These are phyloP conservation scores for Spea bombifrons DNA, from an alignment of 2,113 vertebrate species.

Conservation along the genomic window DNA sequence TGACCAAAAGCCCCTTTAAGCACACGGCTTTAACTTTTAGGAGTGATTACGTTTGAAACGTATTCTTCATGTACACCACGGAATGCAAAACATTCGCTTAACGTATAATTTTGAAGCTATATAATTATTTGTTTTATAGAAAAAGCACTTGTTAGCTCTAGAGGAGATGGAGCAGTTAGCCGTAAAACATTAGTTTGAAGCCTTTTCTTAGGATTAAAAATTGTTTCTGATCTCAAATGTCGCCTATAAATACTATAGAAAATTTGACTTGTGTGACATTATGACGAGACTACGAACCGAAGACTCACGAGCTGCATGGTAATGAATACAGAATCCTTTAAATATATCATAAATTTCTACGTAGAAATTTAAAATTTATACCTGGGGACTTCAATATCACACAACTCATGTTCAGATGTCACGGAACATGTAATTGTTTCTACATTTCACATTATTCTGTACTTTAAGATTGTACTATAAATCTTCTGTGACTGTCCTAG, in stretches of 20 bases:
- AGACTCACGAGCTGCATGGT: constrained; percentile 62
- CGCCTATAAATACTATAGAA: constrained; percentile 55
- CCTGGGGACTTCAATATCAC: constrained; percentile 62
- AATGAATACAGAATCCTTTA: constrained; percentile 63
- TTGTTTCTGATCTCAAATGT: constrained; percentile 63
- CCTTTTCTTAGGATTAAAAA: constrained; percentile 59
- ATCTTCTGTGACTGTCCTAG: constrained; percentile 63
- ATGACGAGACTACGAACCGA: constrained; percentile 58
- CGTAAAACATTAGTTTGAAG: constrained; percentile 55
- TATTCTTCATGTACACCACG: not conserved
- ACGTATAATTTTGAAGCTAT: not conserved
- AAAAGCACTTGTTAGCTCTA: constrained; percentile 14
- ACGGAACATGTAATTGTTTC: constrained; percentile 71
- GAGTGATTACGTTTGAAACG: no score
- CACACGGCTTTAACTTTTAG: no score
- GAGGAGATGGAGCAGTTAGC: constrained; percentile 47
- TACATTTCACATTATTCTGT: constrained; percentile 71
- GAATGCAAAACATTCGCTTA: not conserved
- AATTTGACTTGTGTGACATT: constrained; percentile 60
- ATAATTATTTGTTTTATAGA: not conserved
- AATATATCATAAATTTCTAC: constrained; percentile 71
- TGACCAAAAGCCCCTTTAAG: no score
- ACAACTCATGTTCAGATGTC: constrained; percentile 67
- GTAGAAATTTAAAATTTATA: constrained; percentile 72
- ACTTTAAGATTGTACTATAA: constrained; percentile 66